Base-by-base conservation (phyloP, 2,888 invertebrate genomes). In the Cephus pulcher region DNA sequence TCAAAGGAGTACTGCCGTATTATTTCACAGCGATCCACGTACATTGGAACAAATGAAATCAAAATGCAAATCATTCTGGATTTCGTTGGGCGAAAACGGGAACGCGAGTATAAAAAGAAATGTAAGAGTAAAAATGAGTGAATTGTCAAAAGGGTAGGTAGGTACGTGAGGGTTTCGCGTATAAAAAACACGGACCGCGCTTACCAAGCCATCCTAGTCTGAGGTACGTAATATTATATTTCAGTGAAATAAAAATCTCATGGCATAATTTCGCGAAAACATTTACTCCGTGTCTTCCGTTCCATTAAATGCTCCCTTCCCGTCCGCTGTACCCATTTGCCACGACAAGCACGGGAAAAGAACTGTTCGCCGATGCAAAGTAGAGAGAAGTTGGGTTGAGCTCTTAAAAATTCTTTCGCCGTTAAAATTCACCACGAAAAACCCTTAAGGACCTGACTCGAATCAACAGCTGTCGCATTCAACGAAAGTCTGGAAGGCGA, bases 21-120 rank as follows among this genome's bases (percentile, higher is more conserved):
- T 56, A 56, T 56, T 56, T 23, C 23, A 23, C 23, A 2, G 2
- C 9, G 56, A 15, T 40, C 56, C 33, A 11, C 34, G 80, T 78
- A 81, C 82, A 78, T 77, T 80, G 81, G 84, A 84, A 84, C 84
- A 84, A 84, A 84, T 84, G 82, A 83, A 84, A 85, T 84, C 80
- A 85, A 84, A 85, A 84, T 85, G 84, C 83, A 82, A 84, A 84
- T 85, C 80, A 84, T 82, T 71, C 12, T 9, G 71, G 12, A 71
- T 71, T 71, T 71, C 71, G 32, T 32, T 71, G 3, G 12, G 12
- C 32, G 33, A 32, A 4, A 33, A 34, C 71, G 30, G 32, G 32
- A 23, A 71, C 32, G 11, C 12, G 15, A 71, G 15, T 71, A 71
- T 71, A 12, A 71, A 71, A 71, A 71, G 32, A 32, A 71, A 71